Percentiles rank a stretch among this genome's conserved stretches.
Evolutionary conservation across 1,140 invertebrate genomes (phyloP).

Genomic region (Prorops nasuta): DNA sequence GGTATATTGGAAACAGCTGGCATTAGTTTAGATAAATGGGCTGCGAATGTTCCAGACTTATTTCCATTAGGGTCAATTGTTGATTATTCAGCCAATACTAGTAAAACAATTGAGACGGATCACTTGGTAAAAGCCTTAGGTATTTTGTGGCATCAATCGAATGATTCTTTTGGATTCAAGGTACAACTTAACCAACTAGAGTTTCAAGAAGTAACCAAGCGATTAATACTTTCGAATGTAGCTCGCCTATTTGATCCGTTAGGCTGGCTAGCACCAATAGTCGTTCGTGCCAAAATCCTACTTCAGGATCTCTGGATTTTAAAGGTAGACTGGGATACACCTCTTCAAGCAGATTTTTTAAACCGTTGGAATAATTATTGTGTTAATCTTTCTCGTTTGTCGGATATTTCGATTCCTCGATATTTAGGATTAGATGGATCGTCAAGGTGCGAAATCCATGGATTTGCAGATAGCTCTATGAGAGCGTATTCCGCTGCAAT

Average conservation of each 20-base stretch:
- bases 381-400: no score
- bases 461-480: neutral
- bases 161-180: neutral
- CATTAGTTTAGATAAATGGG: no score
- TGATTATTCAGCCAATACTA: no score
- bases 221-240: neutral
- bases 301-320: neutral
- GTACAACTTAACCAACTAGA: neutral
- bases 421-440: neutral
- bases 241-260: no score
- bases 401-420: neutral
- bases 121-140: neutral
- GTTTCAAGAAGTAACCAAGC: neutral
- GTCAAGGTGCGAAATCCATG: neutral
- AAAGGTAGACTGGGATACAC: neutral
- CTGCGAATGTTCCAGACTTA: constrained; percentile 30
- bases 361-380: neutral
- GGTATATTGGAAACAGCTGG: constrained; percentile 18
- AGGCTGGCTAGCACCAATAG: neutral
- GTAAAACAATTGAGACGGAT: no score
- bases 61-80: no score
- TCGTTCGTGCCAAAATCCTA: neutral
- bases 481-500: neutral
- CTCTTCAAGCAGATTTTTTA: neutral
- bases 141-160: neutral